Conservation (phyloP, 2,797 vertebrate species). For the Hydrocynus forskahlii region DNA sequence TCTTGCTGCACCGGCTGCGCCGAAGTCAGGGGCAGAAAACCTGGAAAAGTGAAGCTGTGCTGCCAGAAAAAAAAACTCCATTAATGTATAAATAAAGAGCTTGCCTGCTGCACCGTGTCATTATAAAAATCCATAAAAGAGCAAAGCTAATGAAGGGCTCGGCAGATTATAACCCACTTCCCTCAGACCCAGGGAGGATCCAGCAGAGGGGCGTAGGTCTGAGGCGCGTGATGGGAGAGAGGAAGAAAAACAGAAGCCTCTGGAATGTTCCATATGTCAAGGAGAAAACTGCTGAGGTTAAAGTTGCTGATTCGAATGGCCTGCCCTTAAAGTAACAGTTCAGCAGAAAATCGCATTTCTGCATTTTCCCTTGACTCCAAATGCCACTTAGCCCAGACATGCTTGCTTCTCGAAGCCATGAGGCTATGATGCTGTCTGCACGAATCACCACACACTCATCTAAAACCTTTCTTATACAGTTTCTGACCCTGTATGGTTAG, state of each 20-base stretch:
- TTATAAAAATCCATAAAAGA: constrained; percentile 63
- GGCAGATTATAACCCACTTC: constrained; percentile 42
- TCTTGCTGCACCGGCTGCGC: constrained; percentile 53
- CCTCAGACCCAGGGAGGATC: constrained; percentile 25
- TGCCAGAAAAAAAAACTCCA: constrained; percentile 31
- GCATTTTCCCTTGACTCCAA: neutral
- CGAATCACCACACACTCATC: no score
- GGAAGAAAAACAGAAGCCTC: constrained; percentile 37
- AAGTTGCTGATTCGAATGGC: constrained; percentile 46
- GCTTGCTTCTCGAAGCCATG: no score
- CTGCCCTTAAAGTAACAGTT: neutral
- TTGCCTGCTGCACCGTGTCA: constrained; percentile 22
- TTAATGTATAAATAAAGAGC: constrained; percentile 40
- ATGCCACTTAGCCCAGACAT: no score
- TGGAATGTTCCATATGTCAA: constrained; percentile 38
- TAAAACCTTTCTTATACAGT: no score
- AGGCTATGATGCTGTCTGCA: no score
- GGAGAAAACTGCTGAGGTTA: constrained; percentile 15
- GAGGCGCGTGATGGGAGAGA: neutral
- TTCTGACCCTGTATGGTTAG: no score
- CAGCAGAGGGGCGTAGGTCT: constrained; percentile 30
- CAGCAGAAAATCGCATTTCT: neutral
- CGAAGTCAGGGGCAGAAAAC: constrained; percentile 57
- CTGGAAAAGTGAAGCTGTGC: constrained; percentile 54
- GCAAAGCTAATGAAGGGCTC: constrained; percentile 40